Conservation (phyloP, 2,888 invertebrate species). For the Entomobrya proxima region DNA sequence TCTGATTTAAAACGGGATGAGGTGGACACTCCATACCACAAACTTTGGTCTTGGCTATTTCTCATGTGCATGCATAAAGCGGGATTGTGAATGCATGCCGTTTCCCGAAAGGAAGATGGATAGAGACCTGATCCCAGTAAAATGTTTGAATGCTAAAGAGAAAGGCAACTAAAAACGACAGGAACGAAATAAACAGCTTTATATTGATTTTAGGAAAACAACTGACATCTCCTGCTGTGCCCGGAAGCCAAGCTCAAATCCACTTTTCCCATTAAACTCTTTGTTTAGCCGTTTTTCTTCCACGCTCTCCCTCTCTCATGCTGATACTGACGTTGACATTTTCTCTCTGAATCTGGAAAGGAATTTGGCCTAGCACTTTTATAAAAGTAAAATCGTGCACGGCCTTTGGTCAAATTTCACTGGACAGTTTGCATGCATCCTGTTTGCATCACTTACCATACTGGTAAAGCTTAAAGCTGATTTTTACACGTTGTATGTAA, state of each 20-base stretch:
- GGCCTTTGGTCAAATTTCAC: conserved; percentile 39
- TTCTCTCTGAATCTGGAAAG: neutral
- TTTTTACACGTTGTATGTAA: too few species aligned
- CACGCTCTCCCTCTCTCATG: conserved; percentile 51
- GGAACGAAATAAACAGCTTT: conserved; percentile 58
- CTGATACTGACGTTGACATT: conserved; percentile 61
- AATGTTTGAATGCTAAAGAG: conserved; percentile 61
- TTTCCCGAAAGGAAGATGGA: conserved; percentile 9
- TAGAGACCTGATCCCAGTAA: conserved; percentile 37
- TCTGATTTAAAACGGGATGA: too few species aligned
- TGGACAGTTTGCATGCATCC: too few species aligned
- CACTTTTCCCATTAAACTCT: conserved; percentile 75
- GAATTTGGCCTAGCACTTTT: neutral
- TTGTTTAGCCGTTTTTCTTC: conserved; percentile 74
- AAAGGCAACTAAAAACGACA: neutral
- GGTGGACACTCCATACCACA: too few species aligned
- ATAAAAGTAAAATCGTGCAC: conserved; percentile 23
- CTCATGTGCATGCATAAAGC: neutral
- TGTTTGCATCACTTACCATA: too few species aligned
- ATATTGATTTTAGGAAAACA: conserved; percentile 71
- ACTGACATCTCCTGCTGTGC: conserved; percentile 75
- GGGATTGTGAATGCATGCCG: neutral
- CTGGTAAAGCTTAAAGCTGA: too few species aligned
- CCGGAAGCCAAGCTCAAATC: conserved; percentile 75
- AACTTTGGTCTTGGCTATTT: conserved; percentile 2